phyloP scores from a whole-genome alignment of 2,113 vertebrate genomes.

The Bujurquina vittata region DNA sequence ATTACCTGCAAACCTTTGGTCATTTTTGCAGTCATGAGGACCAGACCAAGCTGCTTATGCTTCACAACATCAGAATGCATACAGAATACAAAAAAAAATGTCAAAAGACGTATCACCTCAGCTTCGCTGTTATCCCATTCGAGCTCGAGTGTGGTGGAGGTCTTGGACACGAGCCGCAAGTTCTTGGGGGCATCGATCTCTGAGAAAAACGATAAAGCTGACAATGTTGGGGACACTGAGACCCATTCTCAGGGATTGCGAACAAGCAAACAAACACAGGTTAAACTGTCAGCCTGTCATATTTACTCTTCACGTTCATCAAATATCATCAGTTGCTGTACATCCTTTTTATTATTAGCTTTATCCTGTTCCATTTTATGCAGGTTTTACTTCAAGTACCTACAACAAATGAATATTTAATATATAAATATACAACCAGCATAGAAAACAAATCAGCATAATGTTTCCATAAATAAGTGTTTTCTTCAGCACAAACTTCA shows the following conservation, averaged over 20 bases:
- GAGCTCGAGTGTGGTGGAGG: conserved; percentile 86
- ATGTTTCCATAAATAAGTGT: conserved; percentile 13
- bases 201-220: conserved; percentile 83
- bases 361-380: background rate
- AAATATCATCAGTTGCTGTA: background rate
- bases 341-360: background rate
- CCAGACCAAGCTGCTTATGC: background rate
- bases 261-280: conserved; percentile 47
- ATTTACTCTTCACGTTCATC: background rate
- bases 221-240: conserved; percentile 79
- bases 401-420: background rate
- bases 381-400: background rate
- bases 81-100: background rate
- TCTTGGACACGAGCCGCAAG: conserved; percentile 86
- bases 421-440: background rate
- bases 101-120: conserved; percentile 64
- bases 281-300: background rate
- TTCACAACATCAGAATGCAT: background rate
- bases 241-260: conserved; percentile 67
- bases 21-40: background rate
- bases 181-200: conserved; percentile 98
- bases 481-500: conserved; percentile 22
- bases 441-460: background rate
- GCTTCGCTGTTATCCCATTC: conserved; percentile 99
- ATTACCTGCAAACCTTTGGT: background rate